Base-by-base conservation (phyloP, 2,113 vertebrate genomes). In the Sander lucioperca region DNA sequence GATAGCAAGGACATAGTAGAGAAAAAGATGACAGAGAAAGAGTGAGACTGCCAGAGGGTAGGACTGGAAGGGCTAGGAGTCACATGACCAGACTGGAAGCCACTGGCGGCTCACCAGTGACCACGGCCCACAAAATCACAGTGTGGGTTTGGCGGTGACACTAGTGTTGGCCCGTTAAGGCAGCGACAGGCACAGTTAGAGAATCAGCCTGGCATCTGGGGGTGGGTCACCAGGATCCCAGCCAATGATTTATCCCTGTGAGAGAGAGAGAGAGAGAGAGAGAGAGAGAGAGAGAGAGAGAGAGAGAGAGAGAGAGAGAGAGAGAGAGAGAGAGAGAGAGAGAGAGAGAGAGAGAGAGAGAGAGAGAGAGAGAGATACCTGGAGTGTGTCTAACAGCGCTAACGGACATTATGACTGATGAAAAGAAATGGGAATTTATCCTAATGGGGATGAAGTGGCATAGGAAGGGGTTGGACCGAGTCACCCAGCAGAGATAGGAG, bases 51-150 rank as follows among this genome's bases (percentile, higher is more conserved):
- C 30, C 21, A 61, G 68, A 80, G 77, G 51, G 86, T 18, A 72
- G 72, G 71, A 66, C 67, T 85, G 70, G 47, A 83, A 63, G 57
- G 58, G 71, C 64, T 27, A 13, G 8, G 36, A 61, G 83, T 82
- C 78, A 88, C 25, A 43, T 70, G 84, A 80, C 47, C 70, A 77
- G 33, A 61, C 54, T 58, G 56, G 47, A 72, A 30, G 39, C 5
- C 6, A 79, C 80, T 82, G 82, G 69, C 56, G 23, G 80, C 48
- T 75, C 73, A 87, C 47, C 63, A 90, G 59, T 16, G 67, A 88
- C 90, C 88, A 76, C 82, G 23, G 51, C 73, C 84, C 84, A 90
- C 77, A 62, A 82, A 89, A 78, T 75, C 80, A 86, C 57, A 61
- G 74, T 83, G 74, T 75, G 87, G 85, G 76, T 77, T 85, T 82